phyloP scores from a whole-genome alignment of 2,113 vertebrate genomes.

The Platichthys flesus region DNA sequence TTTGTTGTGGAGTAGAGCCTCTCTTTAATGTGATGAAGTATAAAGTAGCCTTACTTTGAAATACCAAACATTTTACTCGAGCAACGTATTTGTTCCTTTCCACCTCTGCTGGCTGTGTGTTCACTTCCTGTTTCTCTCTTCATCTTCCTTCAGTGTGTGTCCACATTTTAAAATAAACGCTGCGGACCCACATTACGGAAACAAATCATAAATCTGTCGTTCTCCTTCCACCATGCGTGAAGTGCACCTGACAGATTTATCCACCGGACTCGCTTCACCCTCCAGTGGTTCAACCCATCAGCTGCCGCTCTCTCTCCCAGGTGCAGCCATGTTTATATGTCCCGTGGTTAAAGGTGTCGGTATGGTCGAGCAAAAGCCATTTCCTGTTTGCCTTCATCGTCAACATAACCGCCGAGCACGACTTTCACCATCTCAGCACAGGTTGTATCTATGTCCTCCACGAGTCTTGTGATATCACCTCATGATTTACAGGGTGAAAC shows the following conservation, averaged over 20 bases:
- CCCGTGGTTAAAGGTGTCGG: neutral
- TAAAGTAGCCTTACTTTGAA: no score
- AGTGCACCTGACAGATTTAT: neutral
- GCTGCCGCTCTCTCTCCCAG: neutral
- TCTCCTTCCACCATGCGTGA: neutral
- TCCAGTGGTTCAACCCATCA: neutral
- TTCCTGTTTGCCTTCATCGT: neutral
- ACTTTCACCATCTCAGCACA: neutral
- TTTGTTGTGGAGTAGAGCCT: no score
- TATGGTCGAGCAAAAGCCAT: neutral
- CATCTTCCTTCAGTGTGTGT: no score
- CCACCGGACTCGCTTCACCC: neutral
- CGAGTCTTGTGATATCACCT: neutral
- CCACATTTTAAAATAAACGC: neutral
- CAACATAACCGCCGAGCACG: neutral
- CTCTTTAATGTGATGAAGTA: no score
- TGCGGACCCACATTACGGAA: neutral
- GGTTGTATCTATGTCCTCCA: slow-evolving; percentile 3
- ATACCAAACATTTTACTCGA: no score
- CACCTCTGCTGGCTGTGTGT: no score
- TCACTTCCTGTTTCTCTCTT: no score
- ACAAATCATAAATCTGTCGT: neutral
- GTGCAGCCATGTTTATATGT: neutral
- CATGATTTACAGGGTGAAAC: slow-evolving; percentile 33
- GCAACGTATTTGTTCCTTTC: no score